Conservation (phyloP, 2,888 invertebrate species). For the Tachina grossa region DNA sequence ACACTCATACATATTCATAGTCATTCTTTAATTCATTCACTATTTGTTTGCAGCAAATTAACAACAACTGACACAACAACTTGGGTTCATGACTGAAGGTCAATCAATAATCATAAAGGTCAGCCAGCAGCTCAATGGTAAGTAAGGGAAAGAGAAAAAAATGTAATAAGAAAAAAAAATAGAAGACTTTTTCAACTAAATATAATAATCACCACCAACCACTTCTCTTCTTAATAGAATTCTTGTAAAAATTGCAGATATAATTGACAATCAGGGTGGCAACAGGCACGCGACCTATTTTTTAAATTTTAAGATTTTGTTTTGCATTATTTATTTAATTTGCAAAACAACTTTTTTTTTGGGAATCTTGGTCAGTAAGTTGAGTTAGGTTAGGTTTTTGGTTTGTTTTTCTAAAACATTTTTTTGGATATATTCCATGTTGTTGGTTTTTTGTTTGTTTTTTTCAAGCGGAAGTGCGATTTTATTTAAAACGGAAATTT, state of each 20-base stretch:
- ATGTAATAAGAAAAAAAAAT: not conserved
- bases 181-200: constrained; percentile 1
- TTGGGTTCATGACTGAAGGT: constrained; percentile 55
- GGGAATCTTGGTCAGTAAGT: constrained; percentile 56
- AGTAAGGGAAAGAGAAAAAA: not conserved
- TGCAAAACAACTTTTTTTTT: constrained; percentile 8
- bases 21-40: not conserved
- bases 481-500: constrained; percentile 66
- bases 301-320: constrained; percentile 19
- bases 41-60: not conserved
- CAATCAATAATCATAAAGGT: constrained; percentile 67
- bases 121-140: constrained; percentile 42
- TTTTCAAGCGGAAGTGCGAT: constrained; percentile 55
- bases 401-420: not conserved
- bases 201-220: constrained; percentile 27
- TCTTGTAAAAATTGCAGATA: not conserved
- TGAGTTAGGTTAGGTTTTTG: constrained; percentile 53
- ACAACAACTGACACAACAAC: not conserved
- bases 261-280: constrained; percentile 37
- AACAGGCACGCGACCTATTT: constrained; percentile 66
- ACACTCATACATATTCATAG: not conserved
- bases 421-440: constrained; percentile 20
- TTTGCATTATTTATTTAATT: constrained; percentile 6
- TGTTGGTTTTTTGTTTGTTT: not conserved
- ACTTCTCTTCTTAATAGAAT: not conserved